phyloP scores from a whole-genome alignment of 2,888 invertebrate genomes.

The Diogma glabrata region DNA sequence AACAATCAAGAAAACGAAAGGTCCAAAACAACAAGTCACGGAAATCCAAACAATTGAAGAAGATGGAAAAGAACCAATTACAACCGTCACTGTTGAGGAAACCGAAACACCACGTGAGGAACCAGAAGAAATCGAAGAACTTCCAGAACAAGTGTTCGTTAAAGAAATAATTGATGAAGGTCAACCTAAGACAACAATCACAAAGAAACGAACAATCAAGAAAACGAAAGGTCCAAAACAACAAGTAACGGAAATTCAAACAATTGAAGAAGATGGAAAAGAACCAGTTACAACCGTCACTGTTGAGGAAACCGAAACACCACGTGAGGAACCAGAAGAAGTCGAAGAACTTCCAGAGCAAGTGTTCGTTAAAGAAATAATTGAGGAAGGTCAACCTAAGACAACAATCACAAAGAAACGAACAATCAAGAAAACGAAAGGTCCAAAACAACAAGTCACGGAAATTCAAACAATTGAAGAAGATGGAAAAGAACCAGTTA shows the following conservation, averaged over 20 bases:
- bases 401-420: conserved; percentile 26
- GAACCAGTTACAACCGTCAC: conserved; percentile 33
- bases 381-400: conserved; percentile 26
- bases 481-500: conserved; percentile 31
- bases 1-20: conserved; percentile 25
- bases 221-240: conserved; percentile 26
- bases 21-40: conserved; percentile 27
- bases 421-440: conserved; percentile 27
- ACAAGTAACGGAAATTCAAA: conserved; percentile 25
- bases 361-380: conserved; percentile 33
- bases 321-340: conserved; percentile 21
- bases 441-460: conserved; percentile 27
- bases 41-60: conserved; percentile 31
- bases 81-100: conserved; percentile 23
- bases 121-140: conserved; percentile 23
- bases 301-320: conserved; percentile 26
- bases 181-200: conserved; percentile 26
- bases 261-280: conserved; percentile 32
- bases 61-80: conserved; percentile 29
- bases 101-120: conserved; percentile 15
- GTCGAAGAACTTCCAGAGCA: conserved; percentile 23
- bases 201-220: conserved; percentile 28
- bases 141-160: conserved; percentile 18
- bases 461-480: conserved; percentile 34
- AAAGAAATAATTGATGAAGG: conserved; percentile 20